These are phyloP conservation scores for Drosophila kambysellisi DNA, from an alignment of 2,888 invertebrate species.

Conservation along the genomic window DNA sequence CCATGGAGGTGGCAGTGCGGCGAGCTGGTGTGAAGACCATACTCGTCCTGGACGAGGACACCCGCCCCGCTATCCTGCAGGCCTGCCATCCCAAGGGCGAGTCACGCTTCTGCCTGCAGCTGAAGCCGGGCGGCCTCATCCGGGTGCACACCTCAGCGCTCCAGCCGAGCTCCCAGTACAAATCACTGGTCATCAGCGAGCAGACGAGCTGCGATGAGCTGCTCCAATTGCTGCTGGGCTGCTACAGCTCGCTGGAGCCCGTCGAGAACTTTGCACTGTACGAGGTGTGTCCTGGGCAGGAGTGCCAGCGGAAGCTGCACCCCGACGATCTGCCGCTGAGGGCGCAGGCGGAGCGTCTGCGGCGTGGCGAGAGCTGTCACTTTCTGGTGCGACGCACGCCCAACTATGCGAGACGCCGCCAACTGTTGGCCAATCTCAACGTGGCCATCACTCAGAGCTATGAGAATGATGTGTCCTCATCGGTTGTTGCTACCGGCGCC, in stretches of 20 bases:
- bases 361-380: constrained; percentile 89
- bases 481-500: constrained; percentile 8
- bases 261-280: constrained; percentile 95
- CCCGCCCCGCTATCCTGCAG: constrained; percentile 95
- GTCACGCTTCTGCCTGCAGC: constrained; percentile 95
- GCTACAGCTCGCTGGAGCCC: constrained; percentile 93
- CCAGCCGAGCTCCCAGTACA: constrained; percentile 96
- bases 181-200: constrained; percentile 95
- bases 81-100: constrained; percentile 97
- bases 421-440: constrained; percentile 82
- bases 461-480: constrained; percentile 31
- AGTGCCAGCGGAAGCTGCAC: constrained; percentile 94
- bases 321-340: constrained; percentile 93
- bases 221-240: constrained; percentile 92
- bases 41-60: constrained; percentile 93
- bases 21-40: constrained; percentile 93
- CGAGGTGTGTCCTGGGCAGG: constrained; percentile 92
- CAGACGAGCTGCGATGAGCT: constrained; percentile 95
- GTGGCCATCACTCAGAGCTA: constrained; percentile 74
- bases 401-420: constrained; percentile 87
- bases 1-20: constrained; percentile 96
- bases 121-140: constrained; percentile 95
- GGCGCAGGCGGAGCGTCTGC: constrained; percentile 91
- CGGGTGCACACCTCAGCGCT: constrained; percentile 96
- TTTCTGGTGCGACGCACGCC: constrained; percentile 93